Evolutionary conservation across 2,888 invertebrate genomes (phyloP).

Genomic region (Rutpela maculata): DNA sequence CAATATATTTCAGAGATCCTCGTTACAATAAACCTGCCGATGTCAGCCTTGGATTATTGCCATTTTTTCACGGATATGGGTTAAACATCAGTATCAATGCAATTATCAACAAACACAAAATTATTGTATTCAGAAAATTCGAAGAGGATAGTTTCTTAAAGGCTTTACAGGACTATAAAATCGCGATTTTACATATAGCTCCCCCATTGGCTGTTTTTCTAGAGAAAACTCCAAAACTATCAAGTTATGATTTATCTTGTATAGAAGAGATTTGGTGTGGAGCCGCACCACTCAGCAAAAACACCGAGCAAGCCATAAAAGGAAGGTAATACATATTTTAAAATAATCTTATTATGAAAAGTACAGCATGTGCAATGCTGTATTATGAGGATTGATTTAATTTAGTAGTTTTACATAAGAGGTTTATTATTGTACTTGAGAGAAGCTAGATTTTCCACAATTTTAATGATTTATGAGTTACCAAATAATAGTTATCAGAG

Average conservation of each 20-base stretch:
- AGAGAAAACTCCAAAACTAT: slow-evolving; percentile 85
- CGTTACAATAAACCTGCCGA: neutral
- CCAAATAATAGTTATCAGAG: no score
- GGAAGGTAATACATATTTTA: slow-evolving; percentile 58
- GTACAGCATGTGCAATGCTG: no score
- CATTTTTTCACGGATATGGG: slow-evolving; percentile 64
- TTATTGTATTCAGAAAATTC: slow-evolving; percentile 60
- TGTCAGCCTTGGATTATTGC: slow-evolving; percentile 53
- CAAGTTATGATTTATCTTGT: slow-evolving; percentile 84
- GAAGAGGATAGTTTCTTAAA: slow-evolving; percentile 79
- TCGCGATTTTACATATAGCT: slow-evolving; percentile 82
- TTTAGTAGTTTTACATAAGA: no score
- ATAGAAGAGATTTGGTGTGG: slow-evolving; percentile 83
- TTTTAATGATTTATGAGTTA: no score
- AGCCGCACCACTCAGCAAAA: slow-evolving; percentile 86
- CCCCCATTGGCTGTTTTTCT: slow-evolving; percentile 89
- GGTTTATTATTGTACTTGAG: no score
- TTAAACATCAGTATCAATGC: slow-evolving; percentile 54
- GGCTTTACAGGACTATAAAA: slow-evolving; percentile 81
- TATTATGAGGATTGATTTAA: no score
- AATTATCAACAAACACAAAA: slow-evolving; percentile 48
- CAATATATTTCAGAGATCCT: slow-evolving; percentile 48
- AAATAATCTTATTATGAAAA: no score
- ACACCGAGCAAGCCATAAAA: slow-evolving; percentile 79
- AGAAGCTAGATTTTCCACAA: no score